Evolutionary conservation across 2,888 invertebrate species (phyloP).

Genomic region (Gibbula magus): DNA sequence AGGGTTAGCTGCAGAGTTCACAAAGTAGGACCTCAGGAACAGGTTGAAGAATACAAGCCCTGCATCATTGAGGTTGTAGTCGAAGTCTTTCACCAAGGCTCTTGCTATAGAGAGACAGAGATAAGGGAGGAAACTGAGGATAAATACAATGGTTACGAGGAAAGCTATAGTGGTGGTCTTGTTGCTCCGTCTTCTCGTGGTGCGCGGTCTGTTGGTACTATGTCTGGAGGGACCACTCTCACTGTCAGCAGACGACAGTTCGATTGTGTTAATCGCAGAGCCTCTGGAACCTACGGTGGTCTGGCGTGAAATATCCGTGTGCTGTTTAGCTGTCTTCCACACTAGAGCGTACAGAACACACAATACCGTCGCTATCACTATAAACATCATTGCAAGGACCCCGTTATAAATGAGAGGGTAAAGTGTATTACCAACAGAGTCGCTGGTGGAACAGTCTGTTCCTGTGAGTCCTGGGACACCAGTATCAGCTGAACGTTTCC

Average conservation of each 20-base stretch:
- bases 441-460: slow-evolving; percentile 57
- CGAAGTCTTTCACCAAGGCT: slow-evolving; percentile 46
- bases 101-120: slow-evolving; percentile 47
- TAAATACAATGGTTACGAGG: slow-evolving; percentile 54
- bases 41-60: slow-evolving; percentile 48
- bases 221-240: slow-evolving; percentile 10
- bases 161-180: slow-evolving; percentile 57
- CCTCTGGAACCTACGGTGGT: background rate
- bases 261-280: background rate
- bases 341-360: slow-evolving; percentile 52
- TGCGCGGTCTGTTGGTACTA: slow-evolving; percentile 4
- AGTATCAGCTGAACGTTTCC: slow-evolving; percentile 47
- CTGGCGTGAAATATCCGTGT: slow-evolving; percentile 7
- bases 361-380: slow-evolving; percentile 42
- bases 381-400: slow-evolving; percentile 50
- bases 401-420: slow-evolving; percentile 53
- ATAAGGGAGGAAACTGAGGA: slow-evolving; percentile 59
- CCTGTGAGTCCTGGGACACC: slow-evolving; percentile 48
- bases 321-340: slow-evolving; percentile 39
- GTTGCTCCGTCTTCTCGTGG: slow-evolving; percentile 41
- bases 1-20: slow-evolving; percentile 59
- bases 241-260: slow-evolving; percentile 14
- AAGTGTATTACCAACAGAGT: slow-evolving; percentile 39
- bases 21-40: slow-evolving; percentile 58
- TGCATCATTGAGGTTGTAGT: slow-evolving; percentile 39